phyloP scores from a whole-genome alignment of 2,113 vertebrate species.

The Cricetomys ansorgei region DNA sequence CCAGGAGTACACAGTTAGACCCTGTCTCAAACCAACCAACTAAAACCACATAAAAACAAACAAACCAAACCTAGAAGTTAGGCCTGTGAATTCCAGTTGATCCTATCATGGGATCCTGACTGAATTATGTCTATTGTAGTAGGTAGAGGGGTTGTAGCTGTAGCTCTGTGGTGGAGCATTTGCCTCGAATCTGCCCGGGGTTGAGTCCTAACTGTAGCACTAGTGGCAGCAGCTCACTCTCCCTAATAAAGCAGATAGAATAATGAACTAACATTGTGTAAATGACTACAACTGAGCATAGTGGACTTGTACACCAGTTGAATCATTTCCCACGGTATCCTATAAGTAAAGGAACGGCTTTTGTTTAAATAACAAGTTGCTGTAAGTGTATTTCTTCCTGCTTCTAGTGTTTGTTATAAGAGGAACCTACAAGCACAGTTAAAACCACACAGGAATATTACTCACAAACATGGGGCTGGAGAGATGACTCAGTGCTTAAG shows the following conservation, averaged over 20 bases:
- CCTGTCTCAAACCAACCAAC: background rate
- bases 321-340: background rate
- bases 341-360: background rate
- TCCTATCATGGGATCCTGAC: background rate
- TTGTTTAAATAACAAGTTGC: conserved; percentile 14
- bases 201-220: too few relatives aligned
- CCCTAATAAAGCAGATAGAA: background rate
- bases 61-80: background rate
- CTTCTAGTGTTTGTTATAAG: background rate
- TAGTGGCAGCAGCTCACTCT: too few relatives aligned
- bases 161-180: too few relatives aligned
- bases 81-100: background rate
- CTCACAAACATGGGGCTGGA: background rate
- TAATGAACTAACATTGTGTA: background rate
- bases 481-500: background rate
- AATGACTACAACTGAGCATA: background rate
- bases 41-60: background rate
- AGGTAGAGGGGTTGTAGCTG: background rate
- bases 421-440: background rate
- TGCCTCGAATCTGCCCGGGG: background rate
- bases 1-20: background rate
- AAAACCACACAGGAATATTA: conserved; percentile 29
- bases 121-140: background rate
- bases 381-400: background rate
- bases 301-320: background rate